Evolutionary conservation across 2,113 vertebrate species (phyloP).

Genomic region (Perca fluviatilis): DNA sequence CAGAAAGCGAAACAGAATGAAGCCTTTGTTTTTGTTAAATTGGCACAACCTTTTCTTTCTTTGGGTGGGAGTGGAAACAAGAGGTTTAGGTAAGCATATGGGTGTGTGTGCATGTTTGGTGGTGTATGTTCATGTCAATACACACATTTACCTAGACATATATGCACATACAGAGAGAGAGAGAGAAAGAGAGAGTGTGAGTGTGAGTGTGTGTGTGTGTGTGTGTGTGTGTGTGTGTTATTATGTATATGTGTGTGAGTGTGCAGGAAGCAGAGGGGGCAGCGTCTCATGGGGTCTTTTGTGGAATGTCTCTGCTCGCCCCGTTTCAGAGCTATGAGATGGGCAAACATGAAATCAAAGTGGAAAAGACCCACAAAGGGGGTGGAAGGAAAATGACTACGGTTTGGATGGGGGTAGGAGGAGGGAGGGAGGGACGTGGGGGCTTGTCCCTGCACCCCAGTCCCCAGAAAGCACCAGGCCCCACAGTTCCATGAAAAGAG

Average conservation of each 20-base stretch:
- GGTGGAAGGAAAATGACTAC: conserved; percentile 80
- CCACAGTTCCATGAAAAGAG: conserved; percentile 76
- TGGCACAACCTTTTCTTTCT: conserved; percentile 70
- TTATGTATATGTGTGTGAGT: conserved; percentile 32
- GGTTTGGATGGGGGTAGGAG: conserved; percentile 52
- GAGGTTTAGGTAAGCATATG: conserved; percentile 22
- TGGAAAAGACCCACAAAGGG: conserved; percentile 85
- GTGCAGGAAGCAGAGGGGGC: conserved; percentile 59
- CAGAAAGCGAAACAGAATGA: conserved; percentile 38
- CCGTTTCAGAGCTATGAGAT: conserved; percentile 67
- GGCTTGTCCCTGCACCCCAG: conserved; percentile 65
- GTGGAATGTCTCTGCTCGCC: conserved; percentile 70
- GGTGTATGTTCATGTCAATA: conserved; percentile 1
- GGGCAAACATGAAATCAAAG: conserved; percentile 86
- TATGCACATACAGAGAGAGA: no score
- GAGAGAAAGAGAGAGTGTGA: not conserved
- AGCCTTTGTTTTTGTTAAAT: conserved; percentile 83
- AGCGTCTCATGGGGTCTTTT: conserved; percentile 64
- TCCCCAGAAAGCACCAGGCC: conserved; percentile 70
- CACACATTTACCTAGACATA: conserved; percentile 9
- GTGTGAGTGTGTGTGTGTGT: not conserved
- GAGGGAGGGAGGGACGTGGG: conserved; percentile 28
- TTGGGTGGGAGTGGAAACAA: not conserved
- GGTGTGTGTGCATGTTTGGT: conserved; percentile 21
- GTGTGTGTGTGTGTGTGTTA: not conserved